A percentile compares a stretch with the other conserved stretches of the same genome.
Conservation (phyloP, 2,113 vertebrate species). For the Microcebus griseorufus region DNA sequence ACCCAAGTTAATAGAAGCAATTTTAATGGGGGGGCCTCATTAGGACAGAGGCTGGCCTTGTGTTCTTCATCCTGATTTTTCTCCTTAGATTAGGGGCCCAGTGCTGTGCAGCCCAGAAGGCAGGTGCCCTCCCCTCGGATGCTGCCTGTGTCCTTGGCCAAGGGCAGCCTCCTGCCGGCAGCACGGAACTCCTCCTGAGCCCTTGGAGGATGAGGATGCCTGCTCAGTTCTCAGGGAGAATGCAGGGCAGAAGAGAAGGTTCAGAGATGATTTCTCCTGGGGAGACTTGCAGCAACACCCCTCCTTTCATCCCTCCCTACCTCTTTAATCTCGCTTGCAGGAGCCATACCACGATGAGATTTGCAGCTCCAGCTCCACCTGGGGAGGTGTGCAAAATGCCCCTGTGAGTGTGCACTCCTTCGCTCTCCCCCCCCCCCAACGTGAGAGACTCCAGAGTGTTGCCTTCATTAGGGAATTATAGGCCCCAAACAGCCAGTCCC, state of each 20-base stretch:
- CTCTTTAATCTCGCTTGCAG: conserved; percentile 49
- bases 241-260: not conserved
- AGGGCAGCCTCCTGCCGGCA: conserved; percentile 48
- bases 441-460: not conserved
- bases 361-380: not conserved
- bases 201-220: not conserved
- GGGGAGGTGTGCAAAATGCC: not conserved
- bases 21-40: not conserved
- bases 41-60: not conserved
- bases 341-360: not conserved
- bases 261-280: not conserved
- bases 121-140: not conserved
- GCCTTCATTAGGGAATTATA: conserved; percentile 38
- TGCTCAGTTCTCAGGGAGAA: not conserved
- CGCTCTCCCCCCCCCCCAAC: not conserved
- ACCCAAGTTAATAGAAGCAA: rapidly evolving
- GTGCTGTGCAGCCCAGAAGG: not conserved
- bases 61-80: not conserved
- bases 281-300: conserved; percentile 28
- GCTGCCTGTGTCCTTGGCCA: conserved; percentile 67
- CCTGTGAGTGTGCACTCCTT: not conserved
- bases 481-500: conserved; percentile 50
- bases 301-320: not conserved
- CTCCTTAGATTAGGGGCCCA: not conserved
- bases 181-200: not conserved